Base-by-base conservation (phyloP, 2,888 invertebrate genomes). In the Diabrotica balteata region DNA sequence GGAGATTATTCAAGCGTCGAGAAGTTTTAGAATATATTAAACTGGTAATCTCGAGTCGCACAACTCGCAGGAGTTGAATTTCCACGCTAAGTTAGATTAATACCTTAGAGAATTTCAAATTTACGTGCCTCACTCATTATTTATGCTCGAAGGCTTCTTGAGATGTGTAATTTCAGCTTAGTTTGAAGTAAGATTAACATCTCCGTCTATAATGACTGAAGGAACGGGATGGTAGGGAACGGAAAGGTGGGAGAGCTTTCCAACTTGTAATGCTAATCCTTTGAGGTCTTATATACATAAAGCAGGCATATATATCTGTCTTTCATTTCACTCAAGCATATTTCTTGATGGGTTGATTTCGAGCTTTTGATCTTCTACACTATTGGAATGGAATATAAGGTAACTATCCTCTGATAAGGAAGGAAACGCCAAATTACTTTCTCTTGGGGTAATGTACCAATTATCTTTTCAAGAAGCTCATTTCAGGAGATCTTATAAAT, bases 21-120 rank as follows among this genome's bases (percentile, higher is more conserved):
- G 80, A 84, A 84, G 83, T 84, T 84, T 84, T 84, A 82, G 84
- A 84, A 84, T 84, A 84, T 83, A 84, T 84, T 84, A 84, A 84
- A 84, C 83, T 82, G 80, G 82, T 83, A 83, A 83, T 83, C 83
- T 83, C 80, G 80, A 83, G 83, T 82, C 83, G 74, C 82, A 83
- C 80, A 80, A 83, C 82, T 82, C 83, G 74, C 82, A 80, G 81
- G 82, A 83, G 83, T 83, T 81, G 83, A 84, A 83, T 84, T 84
- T 84, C 83, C 82, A 83, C 83, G 83, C 83, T 82, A 84, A 84
- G 83, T 84, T 84, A 84, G 84, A 84, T 84, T 84, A 84, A 84
- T 84, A 84, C 84, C 84, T 83, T 80, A 77, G 84, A 83, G 84
- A 84, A 84, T 84, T 84, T 81, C 81, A 82, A 84, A 83, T 83